Evolutionary conservation across 2,797 vertebrate species (phyloP).

Genomic region (Rhinogobio ventralis): DNA sequence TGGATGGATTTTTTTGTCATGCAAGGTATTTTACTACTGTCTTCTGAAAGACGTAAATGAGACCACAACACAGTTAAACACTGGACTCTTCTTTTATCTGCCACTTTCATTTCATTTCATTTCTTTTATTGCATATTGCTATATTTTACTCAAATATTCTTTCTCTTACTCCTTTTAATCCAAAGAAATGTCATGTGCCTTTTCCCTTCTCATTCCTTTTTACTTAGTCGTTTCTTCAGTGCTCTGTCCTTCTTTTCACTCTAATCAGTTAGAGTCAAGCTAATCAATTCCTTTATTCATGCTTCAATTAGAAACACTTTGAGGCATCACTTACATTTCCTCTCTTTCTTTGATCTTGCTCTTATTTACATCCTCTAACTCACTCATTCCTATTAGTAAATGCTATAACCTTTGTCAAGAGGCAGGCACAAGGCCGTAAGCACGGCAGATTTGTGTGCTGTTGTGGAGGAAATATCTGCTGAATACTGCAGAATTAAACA

Average conservation of each 20-base stretch:
- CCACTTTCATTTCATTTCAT: not conserved
- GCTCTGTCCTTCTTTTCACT: not conserved
- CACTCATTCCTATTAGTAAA: not conserved
- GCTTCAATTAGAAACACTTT: slow-evolving; percentile 9
- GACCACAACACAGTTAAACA: not conserved
- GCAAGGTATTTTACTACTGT: not conserved
- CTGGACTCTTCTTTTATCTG: not conserved
- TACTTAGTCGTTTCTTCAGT: not conserved
- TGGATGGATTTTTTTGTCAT: too few species aligned
- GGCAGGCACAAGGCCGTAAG: not conserved
- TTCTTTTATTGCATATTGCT: not conserved
- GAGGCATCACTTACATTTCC: slow-evolving; percentile 9
- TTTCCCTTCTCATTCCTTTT: not conserved
- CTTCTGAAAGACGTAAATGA: slow-evolving; percentile 10
- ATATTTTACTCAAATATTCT: not conserved
- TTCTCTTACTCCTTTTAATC: not conserved
- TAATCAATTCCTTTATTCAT: slow-evolving; percentile 6
- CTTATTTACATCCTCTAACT: slow-evolving; percentile 7
- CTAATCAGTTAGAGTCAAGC: slow-evolving; percentile 8
- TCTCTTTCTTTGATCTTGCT: slow-evolving; percentile 4
- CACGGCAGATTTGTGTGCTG: not conserved
- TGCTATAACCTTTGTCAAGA: not conserved
- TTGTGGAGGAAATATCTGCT: not conserved
- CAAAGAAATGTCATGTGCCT: not conserved
- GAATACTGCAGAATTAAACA: not conserved